Evolutionary conservation across 23 tunicate genomes (phyloP).

Genomic region (Trididemnum clinides): DNA sequence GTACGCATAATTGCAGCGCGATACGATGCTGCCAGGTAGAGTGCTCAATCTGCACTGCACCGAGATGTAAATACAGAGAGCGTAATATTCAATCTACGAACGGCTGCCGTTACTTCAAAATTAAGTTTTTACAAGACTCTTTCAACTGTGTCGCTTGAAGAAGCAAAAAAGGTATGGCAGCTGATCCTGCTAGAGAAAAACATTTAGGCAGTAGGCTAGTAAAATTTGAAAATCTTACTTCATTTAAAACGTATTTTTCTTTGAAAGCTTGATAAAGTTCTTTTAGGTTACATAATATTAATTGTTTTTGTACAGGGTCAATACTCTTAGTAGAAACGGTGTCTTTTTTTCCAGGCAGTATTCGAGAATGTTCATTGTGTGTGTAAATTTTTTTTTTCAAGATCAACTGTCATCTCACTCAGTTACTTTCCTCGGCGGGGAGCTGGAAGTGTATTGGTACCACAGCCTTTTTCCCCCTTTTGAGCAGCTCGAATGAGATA

Average conservation of each 20-base stretch:
- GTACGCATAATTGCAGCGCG: too few species aligned
- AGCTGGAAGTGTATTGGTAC: background rate
- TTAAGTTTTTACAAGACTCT: background rate
- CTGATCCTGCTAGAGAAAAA: too few species aligned
- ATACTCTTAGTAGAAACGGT: background rate
- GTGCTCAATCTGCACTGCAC: too few species aligned
- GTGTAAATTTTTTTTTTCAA: background rate
- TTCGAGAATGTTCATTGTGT: background rate
- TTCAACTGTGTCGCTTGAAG: background rate
- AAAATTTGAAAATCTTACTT: too few species aligned
- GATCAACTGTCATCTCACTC: background rate
- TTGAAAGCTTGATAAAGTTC: too few species aligned
- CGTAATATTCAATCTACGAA: too few species aligned
- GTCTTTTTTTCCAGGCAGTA: conserved; percentile 2
- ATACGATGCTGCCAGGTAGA: too few species aligned
- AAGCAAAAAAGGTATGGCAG: background rate
- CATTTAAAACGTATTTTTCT: too few species aligned
- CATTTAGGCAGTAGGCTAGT: too few species aligned
- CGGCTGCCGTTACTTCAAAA: too few species aligned
- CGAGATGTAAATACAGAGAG: too few species aligned
- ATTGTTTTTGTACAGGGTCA: background rate
- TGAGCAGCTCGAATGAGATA: background rate
- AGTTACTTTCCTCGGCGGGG: background rate
- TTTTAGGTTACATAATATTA: background rate
- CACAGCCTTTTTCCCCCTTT: background rate